These are phyloP conservation scores for Glomeris maerens DNA, from an alignment of 1,140 invertebrate genomes.

Conservation along the genomic window DNA sequence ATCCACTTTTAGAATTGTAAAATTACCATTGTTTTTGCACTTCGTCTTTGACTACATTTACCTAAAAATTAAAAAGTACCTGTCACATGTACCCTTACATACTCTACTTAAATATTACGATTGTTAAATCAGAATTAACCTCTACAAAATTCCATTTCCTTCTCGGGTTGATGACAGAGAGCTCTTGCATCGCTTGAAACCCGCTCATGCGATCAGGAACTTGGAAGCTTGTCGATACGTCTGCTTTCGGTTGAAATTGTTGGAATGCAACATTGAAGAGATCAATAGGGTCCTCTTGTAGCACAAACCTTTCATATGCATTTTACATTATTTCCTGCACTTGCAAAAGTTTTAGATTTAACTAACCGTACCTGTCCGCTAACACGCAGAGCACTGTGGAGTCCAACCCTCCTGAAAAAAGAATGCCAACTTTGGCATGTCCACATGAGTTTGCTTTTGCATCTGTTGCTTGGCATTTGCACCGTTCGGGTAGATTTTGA, in stretches of 20 bases:
- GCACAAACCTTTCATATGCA: slow-evolving; percentile 46
- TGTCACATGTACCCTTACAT: slow-evolving; percentile 4
- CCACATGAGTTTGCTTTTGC: slow-evolving; percentile 21
- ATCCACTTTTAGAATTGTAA: too few relatives aligned
- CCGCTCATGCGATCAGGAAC: slow-evolving; percentile 73
- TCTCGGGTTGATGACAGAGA: slow-evolving; percentile 49
- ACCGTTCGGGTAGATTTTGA: slow-evolving; percentile 45
- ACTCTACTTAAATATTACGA: background rate
- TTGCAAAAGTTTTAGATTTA: too few relatives aligned
- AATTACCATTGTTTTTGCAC: slow-evolving; percentile 37
- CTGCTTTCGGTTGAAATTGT: slow-evolving; percentile 24
- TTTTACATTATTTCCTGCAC: too few relatives aligned
- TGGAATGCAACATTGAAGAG: slow-evolving; percentile 94
- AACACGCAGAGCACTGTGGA: slow-evolving; percentile 74
- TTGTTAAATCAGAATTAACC: slow-evolving; percentile 27
- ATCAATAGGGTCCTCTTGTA: slow-evolving; percentile 59
- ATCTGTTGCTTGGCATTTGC: slow-evolving; percentile 37
- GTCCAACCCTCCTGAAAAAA: slow-evolving; percentile 93
- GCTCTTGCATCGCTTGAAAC: slow-evolving; percentile 50
- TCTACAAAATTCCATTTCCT: slow-evolving; percentile 57
- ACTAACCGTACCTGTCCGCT: slow-evolving; percentile 46
- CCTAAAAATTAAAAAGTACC: slow-evolving; percentile 33
- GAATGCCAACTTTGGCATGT: slow-evolving; percentile 64
- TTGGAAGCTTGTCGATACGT: slow-evolving; percentile 26
- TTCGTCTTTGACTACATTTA: slow-evolving; percentile 59